Evolutionary conservation across 1,140 invertebrate genomes (phyloP).

Genomic region (Trichonephila clavata): DNA sequence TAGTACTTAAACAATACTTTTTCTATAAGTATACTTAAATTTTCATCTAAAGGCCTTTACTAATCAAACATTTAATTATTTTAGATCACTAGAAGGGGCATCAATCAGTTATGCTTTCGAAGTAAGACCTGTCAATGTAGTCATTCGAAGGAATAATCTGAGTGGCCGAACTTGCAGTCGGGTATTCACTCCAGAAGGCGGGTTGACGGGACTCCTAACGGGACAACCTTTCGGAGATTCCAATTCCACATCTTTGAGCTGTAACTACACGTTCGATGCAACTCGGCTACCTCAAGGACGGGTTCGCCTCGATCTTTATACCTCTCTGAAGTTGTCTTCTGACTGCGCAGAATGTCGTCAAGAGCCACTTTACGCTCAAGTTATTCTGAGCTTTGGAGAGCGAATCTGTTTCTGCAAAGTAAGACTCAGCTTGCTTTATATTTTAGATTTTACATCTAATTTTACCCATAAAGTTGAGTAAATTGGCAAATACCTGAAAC

Average conservation of each 20-base stretch:
- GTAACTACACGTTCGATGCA: constrained; percentile 78
- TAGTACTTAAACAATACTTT: no score
- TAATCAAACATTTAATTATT: neutral
- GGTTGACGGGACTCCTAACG: constrained; percentile 54
- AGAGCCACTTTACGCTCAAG: constrained; percentile 53
- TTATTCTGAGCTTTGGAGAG: constrained; percentile 14
- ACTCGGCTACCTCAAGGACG: constrained; percentile 73
- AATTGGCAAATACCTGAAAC: no score
- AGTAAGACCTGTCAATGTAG: constrained; percentile 70
- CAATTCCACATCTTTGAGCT: neutral
- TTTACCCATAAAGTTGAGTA: no score
- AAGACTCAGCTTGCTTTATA: neutral
- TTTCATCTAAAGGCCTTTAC: neutral
- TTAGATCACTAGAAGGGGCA: constrained; percentile 77
- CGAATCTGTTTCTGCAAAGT: constrained; percentile 74
- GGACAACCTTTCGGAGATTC: constrained; percentile 37
- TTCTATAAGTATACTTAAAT: no score
- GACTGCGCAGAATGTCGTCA: constrained; percentile 75
- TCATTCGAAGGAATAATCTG: constrained; percentile 4
- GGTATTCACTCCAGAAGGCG: constrained; percentile 46
- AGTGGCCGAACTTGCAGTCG: constrained; percentile 58
- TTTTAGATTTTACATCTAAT: no score
- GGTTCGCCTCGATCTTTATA: constrained; percentile 72
- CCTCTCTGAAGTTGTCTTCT: constrained; percentile 60
- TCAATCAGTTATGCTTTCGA: constrained; percentile 78